Percentiles rank a stretch among this genome's conserved stretches.
Evolutionary conservation across 2,888 invertebrate species (phyloP).

Genomic region (Idaea dimidiata): DNA sequence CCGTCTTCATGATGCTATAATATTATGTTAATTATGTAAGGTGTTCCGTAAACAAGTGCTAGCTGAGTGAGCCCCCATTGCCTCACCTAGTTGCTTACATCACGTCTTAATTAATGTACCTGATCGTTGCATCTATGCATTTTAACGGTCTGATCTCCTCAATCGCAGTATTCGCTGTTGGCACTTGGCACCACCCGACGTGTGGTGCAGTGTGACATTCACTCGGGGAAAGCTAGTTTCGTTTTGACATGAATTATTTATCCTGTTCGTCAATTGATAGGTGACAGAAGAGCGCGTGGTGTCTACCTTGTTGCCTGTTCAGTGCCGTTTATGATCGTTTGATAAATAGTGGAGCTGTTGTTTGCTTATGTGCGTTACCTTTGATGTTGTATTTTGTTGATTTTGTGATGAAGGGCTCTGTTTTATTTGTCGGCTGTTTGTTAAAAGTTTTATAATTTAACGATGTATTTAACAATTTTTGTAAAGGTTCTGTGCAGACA

Average conservation of each 20-base stretch:
- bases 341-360: not conserved
- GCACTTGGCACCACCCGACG: constrained; percentile 19
- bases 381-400: constrained; percentile 6
- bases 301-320: not conserved
- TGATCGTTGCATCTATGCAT: constrained; percentile 43
- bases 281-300: no score
- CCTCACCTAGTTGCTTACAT: constrained; percentile 15
- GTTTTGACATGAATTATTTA: not conserved
- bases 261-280: not conserved
- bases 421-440: constrained; percentile 21
- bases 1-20: no score
- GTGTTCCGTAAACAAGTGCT: constrained; percentile 18
- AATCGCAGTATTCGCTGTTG: constrained; percentile 22
- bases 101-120: constrained; percentile 34
- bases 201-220: constrained; percentile 22
- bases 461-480: not conserved
- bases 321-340: constrained; percentile 16
- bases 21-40: no score
- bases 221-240: constrained; percentile 46
- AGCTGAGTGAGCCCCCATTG: constrained; percentile 10
- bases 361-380: not conserved
- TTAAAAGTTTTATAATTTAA: constrained; percentile 10
- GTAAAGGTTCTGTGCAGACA: not conserved
- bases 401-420: constrained; percentile 3
- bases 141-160: constrained; percentile 41